Evolutionary conservation across 1,140 invertebrate species (phyloP).

Genomic region (Apocrypta bakeri): DNA sequence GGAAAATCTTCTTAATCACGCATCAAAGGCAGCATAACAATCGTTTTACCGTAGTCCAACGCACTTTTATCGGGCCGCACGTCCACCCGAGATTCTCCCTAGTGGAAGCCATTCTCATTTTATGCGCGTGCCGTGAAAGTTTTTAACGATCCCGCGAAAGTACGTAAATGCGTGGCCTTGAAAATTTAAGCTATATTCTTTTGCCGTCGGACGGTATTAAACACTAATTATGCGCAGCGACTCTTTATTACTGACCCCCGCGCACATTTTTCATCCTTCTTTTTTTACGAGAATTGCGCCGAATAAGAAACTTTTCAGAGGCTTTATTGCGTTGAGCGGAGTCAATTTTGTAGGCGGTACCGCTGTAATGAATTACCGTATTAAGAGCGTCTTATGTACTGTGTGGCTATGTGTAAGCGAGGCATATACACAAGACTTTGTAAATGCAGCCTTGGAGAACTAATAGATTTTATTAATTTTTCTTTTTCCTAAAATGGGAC

Average conservation of each 20-base stretch:
- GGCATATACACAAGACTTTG: too few species aligned
- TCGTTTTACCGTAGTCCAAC: not conserved
- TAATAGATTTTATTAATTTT: slow-evolving; percentile 41
- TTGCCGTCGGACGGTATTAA: slow-evolving; percentile 14
- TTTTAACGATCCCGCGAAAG: slow-evolving; percentile 41
- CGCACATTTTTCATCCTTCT: not conserved
- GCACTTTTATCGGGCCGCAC: not conserved
- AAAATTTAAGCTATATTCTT: slow-evolving; percentile 25
- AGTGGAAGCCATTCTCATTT: slow-evolving; percentile 5
- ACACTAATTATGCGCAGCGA: slow-evolving; percentile 18
- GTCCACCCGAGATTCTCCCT: not conserved
- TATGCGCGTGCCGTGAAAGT: slow-evolving; percentile 35
- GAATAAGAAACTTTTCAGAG: slow-evolving; percentile 7
- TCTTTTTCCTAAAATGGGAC: slow-evolving; percentile 30
- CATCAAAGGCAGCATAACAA: not conserved
- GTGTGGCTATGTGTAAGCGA: not conserved
- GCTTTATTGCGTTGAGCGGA: not conserved
- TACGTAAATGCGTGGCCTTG: slow-evolving; percentile 21
- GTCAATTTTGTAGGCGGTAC: slow-evolving; percentile 16
- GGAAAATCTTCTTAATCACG: not conserved
- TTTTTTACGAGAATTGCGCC: slow-evolving; percentile 3
- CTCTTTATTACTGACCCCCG: slow-evolving; percentile 17
- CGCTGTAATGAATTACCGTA: not conserved
- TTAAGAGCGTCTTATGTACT: not conserved
- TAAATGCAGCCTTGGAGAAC: slow-evolving; percentile 29